phyloP scores from a whole-genome alignment of 2,113 vertebrate species.

The Misgurnus mizolepis region DNA sequence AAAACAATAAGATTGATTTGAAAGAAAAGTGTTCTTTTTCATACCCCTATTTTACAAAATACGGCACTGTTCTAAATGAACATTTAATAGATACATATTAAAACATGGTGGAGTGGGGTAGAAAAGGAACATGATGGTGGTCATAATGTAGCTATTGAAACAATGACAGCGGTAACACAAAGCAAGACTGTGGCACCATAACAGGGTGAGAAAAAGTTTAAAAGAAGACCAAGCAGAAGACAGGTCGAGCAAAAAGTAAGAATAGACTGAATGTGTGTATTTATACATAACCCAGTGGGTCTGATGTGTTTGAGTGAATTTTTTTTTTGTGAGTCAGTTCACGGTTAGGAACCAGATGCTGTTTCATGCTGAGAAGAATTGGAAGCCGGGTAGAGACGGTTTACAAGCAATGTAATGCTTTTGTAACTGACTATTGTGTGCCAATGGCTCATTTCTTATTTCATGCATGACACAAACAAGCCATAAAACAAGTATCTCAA shows the following conservation, averaged over 20 bases:
- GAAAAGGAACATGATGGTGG: slow-evolving; percentile 74
- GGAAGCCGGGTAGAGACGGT: slow-evolving; percentile 18
- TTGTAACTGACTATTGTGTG: not conserved
- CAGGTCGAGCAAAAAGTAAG: slow-evolving; percentile 48
- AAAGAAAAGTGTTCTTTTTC: slow-evolving; percentile 80
- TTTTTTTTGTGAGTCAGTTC: not conserved
- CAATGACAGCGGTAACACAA: slow-evolving; percentile 52
- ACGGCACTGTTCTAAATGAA: not conserved
- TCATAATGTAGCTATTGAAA: slow-evolving; percentile 47
- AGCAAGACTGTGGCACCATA: slow-evolving; percentile 54
- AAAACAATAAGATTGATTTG: slow-evolving; percentile 71
- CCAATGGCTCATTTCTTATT: not conserved
- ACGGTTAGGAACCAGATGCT: not conserved
- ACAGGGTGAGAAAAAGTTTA: slow-evolving; percentile 46
- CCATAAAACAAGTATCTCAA: slow-evolving; percentile 5
- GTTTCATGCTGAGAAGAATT: slow-evolving; percentile 6
- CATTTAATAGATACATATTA: not conserved
- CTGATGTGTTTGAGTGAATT: not conserved
- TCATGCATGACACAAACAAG: slow-evolving; percentile 8
- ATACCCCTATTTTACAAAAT: slow-evolving; percentile 60
- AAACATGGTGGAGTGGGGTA: slow-evolving; percentile 51
- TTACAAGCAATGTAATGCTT: not conserved
- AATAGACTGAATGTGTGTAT: not conserved
- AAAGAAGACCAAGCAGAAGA: slow-evolving; percentile 62
- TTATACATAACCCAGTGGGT: not conserved